Percentiles rank a stretch among this genome's conserved stretches.
phyloP scores from a whole-genome alignment of 2,113 vertebrate species.

The Patagioenas fasciata region DNA sequence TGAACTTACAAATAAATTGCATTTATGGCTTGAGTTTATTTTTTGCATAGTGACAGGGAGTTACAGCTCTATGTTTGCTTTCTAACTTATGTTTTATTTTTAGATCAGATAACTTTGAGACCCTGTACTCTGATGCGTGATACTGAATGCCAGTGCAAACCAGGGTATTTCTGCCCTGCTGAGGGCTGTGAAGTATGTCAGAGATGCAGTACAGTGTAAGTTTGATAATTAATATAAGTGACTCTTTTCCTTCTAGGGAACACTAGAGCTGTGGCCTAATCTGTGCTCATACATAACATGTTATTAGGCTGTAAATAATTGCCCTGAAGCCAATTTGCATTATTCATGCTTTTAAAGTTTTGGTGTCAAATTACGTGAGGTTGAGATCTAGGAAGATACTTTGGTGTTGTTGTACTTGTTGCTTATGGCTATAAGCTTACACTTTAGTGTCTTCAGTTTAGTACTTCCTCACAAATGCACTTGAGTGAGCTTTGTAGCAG shows the following conservation, averaged over 20 bases:
- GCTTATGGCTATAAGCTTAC: not conserved
- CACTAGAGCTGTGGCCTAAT: not conserved
- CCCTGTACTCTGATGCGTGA: not conserved
- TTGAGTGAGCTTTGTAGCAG: not conserved
- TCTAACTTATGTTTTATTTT: not conserved
- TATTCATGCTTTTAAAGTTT: not conserved
- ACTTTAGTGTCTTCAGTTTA: not conserved
- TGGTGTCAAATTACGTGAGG: not conserved
- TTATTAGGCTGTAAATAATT: not conserved
- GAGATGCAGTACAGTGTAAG: conserved; percentile 14
- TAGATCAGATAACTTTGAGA: conserved; percentile 35
- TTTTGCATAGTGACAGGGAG: not conserved
- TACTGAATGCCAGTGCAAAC: conserved; percentile 37
- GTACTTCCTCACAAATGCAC: rapidly evolving
- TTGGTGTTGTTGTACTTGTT: not conserved
- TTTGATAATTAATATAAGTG: not conserved
- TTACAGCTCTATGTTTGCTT: not conserved
- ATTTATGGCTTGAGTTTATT: not conserved
- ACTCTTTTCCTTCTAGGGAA: not conserved
- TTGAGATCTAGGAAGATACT: not conserved
- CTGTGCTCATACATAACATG: not conserved
- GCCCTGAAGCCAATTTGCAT: not conserved
- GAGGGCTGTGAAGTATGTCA: conserved; percentile 46
- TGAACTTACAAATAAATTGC: not conserved
- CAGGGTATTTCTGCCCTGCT: conserved; percentile 21